Evolutionary conservation across 2,797 vertebrate species (phyloP), one percentile per base, ranked within the genome.

Genomic region (Rachycentron canadum): DNA sequence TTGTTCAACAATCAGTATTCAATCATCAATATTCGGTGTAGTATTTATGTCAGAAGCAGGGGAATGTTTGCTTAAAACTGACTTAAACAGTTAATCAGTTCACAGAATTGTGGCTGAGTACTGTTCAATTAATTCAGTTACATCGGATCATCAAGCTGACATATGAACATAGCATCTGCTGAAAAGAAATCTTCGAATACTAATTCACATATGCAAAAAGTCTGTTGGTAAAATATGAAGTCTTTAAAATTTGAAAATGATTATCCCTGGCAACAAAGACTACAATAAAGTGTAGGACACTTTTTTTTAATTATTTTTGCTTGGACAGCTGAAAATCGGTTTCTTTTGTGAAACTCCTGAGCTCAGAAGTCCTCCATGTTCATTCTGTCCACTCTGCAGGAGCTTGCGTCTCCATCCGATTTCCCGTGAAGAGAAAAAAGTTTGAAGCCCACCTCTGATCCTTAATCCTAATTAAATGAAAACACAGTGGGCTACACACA

Each of bases 391-490:
- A 78, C 91, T 79, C 90, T 36, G 91, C 90, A 71, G 84, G 94
- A 87, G 80, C 68, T 86, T 82, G 69, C 81, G 69, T 84, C 82
- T 88, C 77, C 80, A 76, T 89, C 77, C 56, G 82, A 92, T 88
- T 88, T 88, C 83, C 79, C 79, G 86, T 82, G 82, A 89, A 91
- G 88, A 90, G 82, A 86, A 85, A 62, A 90, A 85, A 84, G 85
- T 87, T 87, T 91, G 83, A 91, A 86, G 80, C 88, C 87, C 88
- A 90, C 88, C 92, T 89, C 86, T 92, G 91, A 93, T 93, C 90
- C 89, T 66, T 88, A n/a, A n/a, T n/a, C n/a, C 93, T 94, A 94
- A 94, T 95, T 94, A 94, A 94, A 94, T 92, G 91, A 94, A 92
- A 93, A 92, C 93, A 87, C 92, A 91, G 92, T 93, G 76, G 90